phyloP scores from a whole-genome alignment of 2,888 invertebrate species.

The Andrena bucephala region DNA sequence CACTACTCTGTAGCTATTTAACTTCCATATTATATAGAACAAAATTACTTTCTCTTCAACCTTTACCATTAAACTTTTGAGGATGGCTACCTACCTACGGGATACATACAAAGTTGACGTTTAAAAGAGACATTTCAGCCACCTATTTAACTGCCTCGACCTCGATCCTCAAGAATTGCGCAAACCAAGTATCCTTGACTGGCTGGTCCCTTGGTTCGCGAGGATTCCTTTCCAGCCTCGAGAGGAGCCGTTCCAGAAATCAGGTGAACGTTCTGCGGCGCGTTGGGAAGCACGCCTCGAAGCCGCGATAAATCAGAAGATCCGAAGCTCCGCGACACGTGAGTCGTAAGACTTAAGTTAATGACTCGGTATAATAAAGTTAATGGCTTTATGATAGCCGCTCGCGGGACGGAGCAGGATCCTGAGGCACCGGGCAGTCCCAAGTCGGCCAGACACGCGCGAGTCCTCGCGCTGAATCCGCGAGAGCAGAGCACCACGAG shows the following conservation, averaged over 20 bases:
- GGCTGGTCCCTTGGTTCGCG: background rate
- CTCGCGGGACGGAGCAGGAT: constrained; percentile 72
- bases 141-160: background rate
- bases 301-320: constrained; percentile 80
- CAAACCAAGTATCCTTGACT: constrained; percentile 10
- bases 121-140: background rate
- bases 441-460: constrained; percentile 13
- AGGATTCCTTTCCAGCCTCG: background rate
- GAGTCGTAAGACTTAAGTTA: constrained; percentile 85
- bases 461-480: constrained; percentile 16
- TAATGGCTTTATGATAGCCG: constrained; percentile 84
- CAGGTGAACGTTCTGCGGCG: constrained; percentile 55
- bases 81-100: background rate
- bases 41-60: no score
- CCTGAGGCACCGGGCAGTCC: background rate
- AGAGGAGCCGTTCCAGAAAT: background rate
- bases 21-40: no score
- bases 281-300: constrained; percentile 62
- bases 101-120: background rate
- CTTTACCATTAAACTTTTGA: no score
- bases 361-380: constrained; percentile 84
- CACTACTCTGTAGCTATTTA: no score
- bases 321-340: constrained; percentile 81
- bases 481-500: constrained; percentile 27
- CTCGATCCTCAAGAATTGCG: constrained; percentile 4